Percentiles rank a stretch among this genome's conserved stretches.
Conservation (phyloP, 2,113 vertebrate genomes). For the Choloepus hoffmanni region DNA sequence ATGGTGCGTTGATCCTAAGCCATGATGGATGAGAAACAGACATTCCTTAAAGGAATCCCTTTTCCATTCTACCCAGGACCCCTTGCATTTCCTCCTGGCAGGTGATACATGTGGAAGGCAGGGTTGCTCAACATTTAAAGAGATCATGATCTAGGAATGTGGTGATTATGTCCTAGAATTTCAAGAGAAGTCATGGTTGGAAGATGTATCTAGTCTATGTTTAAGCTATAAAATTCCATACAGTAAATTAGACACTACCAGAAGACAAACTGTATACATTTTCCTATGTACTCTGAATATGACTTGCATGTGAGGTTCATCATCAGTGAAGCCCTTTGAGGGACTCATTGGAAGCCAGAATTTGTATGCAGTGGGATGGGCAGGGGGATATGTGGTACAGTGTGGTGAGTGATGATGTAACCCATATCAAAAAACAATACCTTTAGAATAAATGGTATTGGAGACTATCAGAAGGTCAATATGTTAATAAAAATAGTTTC, state of each 20-base stretch:
- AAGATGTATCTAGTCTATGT: background rate
- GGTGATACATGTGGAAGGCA: background rate
- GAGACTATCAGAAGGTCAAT: too few species aligned
- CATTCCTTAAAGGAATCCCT: background rate
- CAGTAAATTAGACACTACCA: background rate
- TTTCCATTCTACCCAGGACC: background rate
- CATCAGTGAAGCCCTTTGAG: background rate
- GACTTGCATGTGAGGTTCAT: background rate
- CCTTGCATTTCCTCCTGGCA: background rate
- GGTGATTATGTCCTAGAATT: background rate
- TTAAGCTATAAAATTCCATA: background rate
- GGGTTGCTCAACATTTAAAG: background rate
- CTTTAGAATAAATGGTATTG: background rate
- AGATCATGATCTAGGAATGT: background rate
- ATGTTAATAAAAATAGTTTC: background rate
- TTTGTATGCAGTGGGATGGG: background rate
- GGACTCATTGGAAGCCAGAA: background rate
- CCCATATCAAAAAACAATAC: background rate
- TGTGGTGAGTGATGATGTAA: background rate
- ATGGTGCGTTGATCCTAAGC: background rate
- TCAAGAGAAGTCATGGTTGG: background rate
- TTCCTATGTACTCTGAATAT: background rate
- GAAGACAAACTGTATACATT: background rate
- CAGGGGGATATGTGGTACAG: fast-evolving
- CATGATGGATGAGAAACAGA: background rate